Evolutionary conservation across 2,797 vertebrate species (phyloP).

Genomic region (Holocentrus rufus): DNA sequence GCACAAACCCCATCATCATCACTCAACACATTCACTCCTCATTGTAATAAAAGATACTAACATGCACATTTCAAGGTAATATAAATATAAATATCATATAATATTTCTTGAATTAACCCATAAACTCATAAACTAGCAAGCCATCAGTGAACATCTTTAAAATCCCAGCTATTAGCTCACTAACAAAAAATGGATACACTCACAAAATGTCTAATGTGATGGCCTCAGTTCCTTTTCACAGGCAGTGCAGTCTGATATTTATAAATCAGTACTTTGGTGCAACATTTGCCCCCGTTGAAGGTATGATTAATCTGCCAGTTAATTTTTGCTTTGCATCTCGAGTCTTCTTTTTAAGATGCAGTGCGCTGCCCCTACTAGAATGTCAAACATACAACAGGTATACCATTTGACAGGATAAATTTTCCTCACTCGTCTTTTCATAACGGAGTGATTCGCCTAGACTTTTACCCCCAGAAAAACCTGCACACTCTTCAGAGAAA

Average conservation of each 20-base stretch:
- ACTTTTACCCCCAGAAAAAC: neutral
- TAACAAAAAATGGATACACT: too few species aligned
- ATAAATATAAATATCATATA: too few species aligned
- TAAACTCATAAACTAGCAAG: too few species aligned
- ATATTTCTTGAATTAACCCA: too few species aligned
- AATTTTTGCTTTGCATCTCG: slow-evolving; percentile 52
- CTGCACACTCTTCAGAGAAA: slow-evolving; percentile 7
- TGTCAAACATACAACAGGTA: slow-evolving; percentile 21
- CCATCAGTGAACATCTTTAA: too few species aligned
- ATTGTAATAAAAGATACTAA: too few species aligned
- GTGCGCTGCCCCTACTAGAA: slow-evolving; percentile 26
- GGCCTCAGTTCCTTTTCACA: slow-evolving; percentile 4
- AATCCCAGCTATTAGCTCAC: too few species aligned
- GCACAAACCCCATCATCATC: too few species aligned
- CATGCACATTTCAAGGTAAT: too few species aligned
- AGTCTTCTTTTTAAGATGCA: slow-evolving; percentile 54
- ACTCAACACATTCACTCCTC: too few species aligned
- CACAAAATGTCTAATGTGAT: slow-evolving; percentile 9
- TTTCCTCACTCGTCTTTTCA: slow-evolving; percentile 24
- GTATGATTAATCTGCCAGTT: slow-evolving; percentile 64
- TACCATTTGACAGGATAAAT: slow-evolving; percentile 21
- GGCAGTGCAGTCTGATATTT: slow-evolving; percentile 48
- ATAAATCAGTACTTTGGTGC: slow-evolving; percentile 54
- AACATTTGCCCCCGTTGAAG: slow-evolving; percentile 53
- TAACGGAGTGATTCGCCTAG: slow-evolving; percentile 17